These are phyloP conservation scores for Cremastinae sp. DNA, from an alignment of 2,888 invertebrate genomes.

Conservation along the genomic window DNA sequence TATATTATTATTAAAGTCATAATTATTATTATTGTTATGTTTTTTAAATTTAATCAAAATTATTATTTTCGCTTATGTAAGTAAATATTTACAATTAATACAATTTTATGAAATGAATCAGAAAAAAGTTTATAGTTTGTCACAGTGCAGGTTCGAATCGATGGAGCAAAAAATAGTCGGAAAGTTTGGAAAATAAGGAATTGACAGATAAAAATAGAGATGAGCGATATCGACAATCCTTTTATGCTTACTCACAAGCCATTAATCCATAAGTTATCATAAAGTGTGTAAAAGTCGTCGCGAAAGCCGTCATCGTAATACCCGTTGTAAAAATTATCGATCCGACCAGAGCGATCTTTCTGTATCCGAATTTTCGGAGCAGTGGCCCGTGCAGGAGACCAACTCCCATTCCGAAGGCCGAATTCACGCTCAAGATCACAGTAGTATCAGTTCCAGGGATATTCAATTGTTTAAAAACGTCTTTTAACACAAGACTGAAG, in stretches of 20 bases:
- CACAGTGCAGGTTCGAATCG: too few species aligned
- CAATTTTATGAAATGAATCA: too few species aligned
- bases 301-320: slow-evolving; percentile 83
- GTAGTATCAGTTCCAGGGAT: slow-evolving; percentile 84
- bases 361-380: slow-evolving; percentile 83
- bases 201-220: too few species aligned
- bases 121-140: too few species aligned
- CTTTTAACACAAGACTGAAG: slow-evolving; percentile 86
- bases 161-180: too few species aligned
- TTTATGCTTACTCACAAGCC: slow-evolving; percentile 83
- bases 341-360: slow-evolving; percentile 84
- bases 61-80: too few species aligned
- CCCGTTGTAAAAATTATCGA: slow-evolving; percentile 82
- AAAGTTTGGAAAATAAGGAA: too few species aligned
- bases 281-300: slow-evolving; percentile 83
- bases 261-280: slow-evolving; percentile 86
- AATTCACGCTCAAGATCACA: slow-evolving; percentile 85
- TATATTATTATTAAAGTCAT: too few species aligned
- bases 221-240: background rate
- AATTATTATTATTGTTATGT: too few species aligned
- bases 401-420: slow-evolving; percentile 85
- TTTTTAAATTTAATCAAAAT: too few species aligned
- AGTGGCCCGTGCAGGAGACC: slow-evolving; percentile 86
- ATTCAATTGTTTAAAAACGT: slow-evolving; percentile 82
- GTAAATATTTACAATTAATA: too few species aligned